Evolutionary conservation across 2,888 invertebrate species (phyloP).

Genomic region (Melipona bicolor): DNA sequence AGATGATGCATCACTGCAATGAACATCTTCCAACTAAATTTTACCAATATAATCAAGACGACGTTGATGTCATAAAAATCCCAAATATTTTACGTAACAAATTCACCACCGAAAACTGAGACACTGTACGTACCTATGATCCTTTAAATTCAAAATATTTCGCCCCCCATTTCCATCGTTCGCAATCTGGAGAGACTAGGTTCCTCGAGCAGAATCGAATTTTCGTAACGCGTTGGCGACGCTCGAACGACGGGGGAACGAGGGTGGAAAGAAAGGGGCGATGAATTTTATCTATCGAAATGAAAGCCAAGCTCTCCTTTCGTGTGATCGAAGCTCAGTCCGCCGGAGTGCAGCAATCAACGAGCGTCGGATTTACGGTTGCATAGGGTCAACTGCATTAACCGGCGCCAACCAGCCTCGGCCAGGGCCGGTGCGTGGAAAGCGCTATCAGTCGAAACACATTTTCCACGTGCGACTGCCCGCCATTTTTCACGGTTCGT

Average conservation of each 20-base stretch:
- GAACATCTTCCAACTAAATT: too few species aligned
- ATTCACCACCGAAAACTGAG: too few species aligned
- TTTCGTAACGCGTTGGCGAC: not conserved
- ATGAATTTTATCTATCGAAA: constrained; percentile 3
- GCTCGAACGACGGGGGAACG: not conserved
- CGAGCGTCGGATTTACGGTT: constrained; percentile 62
- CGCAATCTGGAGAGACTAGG: not conserved
- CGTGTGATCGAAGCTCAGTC: not conserved
- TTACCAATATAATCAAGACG: too few species aligned
- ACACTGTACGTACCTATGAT: not conserved
- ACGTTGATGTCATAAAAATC: too few species aligned
- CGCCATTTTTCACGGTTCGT: constrained; percentile 74
- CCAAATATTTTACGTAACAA: too few species aligned
- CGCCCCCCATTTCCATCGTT: not conserved
- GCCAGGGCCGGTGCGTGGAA: constrained; percentile 45
- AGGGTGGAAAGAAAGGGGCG: not conserved
- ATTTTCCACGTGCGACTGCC: constrained; percentile 74
- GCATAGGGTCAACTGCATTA: constrained; percentile 71
- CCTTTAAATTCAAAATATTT: not conserved
- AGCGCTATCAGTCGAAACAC: constrained; percentile 73
- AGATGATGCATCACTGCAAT: too few species aligned
- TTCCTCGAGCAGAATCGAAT: not conserved
- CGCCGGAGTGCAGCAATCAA: constrained; percentile 57
- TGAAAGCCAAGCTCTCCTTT: not conserved
- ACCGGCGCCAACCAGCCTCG: constrained; percentile 53